Base-by-base conservation (phyloP, 2,113 vertebrate species). In the Thryonomys swinderianus region DNA sequence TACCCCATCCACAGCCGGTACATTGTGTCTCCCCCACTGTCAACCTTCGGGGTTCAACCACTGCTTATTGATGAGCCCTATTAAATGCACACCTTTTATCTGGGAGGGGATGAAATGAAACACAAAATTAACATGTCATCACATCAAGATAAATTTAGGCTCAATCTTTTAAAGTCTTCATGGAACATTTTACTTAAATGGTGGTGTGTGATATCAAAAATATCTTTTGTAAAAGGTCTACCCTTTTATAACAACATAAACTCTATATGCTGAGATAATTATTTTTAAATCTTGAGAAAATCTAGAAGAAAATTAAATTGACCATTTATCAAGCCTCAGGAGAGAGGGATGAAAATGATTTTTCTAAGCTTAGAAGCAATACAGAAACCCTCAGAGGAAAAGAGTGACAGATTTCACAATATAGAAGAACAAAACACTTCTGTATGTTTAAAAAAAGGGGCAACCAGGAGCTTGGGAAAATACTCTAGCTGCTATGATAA, bases 241-340 rank as follows among this genome's bases (percentile, higher is more conserved):
- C 51, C 25, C 74, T 69, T 93, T 61, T 12, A 80, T 76, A 76
- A 55, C 62, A 91, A 85, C 89, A 91, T 80, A 84, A 95, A 93
- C 55, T 94, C 91, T 76, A 62, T 93, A 90, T 89, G 59, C 76
- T 89, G 80, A 92, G 64, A 95, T 91, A 88, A 96, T 95, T 96
- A 93, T 97, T 95, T 96, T 96, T 91, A 96, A 96, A 87, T 45
- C 73, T 94, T 11, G 14, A 95, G 90, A 97, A 96, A 95, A 94
- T 95, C 64, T 87, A 87, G 90, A 97, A 76, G 95, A 94, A 96
- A 96, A 96, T 95, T 95, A 95, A 97, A 91, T 93, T 95, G 95
- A 94, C 89, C 94, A 93, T 93, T 95, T 97, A 84, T 91, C 79
- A 96, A 93, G 91, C 69, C 93, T 97, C 94, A 91, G 73, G 95